Percentiles rank a stretch among this genome's conserved stretches.
Evolutionary conservation across 2,888 invertebrate genomes (phyloP).

Genomic region (Thyatira batis): DNA sequence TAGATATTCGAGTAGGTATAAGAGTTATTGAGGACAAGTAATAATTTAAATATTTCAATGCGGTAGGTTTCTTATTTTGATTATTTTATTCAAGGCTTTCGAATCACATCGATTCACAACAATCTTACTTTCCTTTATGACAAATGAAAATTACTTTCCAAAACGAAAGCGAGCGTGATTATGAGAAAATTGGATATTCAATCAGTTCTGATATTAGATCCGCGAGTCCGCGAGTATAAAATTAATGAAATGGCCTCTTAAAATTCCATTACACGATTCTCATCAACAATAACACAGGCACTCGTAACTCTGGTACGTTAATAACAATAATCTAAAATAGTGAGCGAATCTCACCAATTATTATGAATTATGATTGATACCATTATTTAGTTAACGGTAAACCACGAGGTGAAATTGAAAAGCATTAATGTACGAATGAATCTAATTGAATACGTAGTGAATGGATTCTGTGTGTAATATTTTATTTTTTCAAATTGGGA

Average conservation of each 20-base stretch:
- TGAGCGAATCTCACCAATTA: conserved; percentile 52
- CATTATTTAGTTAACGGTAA: conserved; percentile 66
- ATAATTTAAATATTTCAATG: too few species aligned
- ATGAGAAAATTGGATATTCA: conserved; percentile 11
- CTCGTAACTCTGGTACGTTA: conserved; percentile 41
- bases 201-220: conserved; percentile 19
- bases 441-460: conserved; percentile 31
- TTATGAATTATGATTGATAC: conserved; percentile 70
- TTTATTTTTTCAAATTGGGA: background rate
- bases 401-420: conserved; percentile 48
- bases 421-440: conserved; percentile 44
- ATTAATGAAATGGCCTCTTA: conserved; percentile 50
- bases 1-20: too few species aligned
- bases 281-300: conserved; percentile 36
- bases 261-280: conserved; percentile 54
- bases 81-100: too few species aligned
- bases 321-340: conserved; percentile 60
- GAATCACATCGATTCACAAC: background rate
- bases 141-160: conserved; percentile 1
- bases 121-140: background rate
- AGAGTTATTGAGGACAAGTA: too few species aligned
- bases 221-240: conserved; percentile 11
- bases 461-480: background rate
- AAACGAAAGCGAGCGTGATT: conserved; percentile 4
- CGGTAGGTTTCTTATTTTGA: too few species aligned